Evolutionary conservation across 1,140 invertebrate genomes (phyloP).

Genomic region (Linepithema humile): DNA sequence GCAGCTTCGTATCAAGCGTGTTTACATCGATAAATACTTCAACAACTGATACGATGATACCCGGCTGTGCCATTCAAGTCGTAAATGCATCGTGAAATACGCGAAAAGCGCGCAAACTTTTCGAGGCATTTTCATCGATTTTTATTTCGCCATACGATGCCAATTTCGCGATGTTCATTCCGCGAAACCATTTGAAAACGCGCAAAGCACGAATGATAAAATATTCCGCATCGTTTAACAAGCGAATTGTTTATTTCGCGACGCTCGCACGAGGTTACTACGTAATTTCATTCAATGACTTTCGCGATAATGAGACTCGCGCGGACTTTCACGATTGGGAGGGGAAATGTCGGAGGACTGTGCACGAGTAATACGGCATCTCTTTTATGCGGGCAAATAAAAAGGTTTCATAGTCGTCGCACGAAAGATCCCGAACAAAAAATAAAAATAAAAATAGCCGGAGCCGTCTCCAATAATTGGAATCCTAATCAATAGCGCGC

Average conservation of each 20-base stretch:
- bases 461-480: slow-evolving; percentile 77
- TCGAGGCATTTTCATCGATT: slow-evolving; percentile 30
- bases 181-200: neutral
- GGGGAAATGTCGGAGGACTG: neutral
- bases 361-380: neutral
- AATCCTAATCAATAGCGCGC: slow-evolving; percentile 76
- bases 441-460: slow-evolving; percentile 10
- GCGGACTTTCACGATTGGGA: neutral
- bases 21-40: slow-evolving; percentile 63
- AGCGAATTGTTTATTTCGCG: slow-evolving; percentile 10
- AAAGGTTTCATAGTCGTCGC: slow-evolving; percentile 19
- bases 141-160: neutral
- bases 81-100: slow-evolving; percentile 27
- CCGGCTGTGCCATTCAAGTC: slow-evolving; percentile 1
- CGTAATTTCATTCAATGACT: neutral
- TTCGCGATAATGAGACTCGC: slow-evolving; percentile 21
- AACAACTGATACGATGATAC: slow-evolving; percentile 3
- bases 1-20: slow-evolving; percentile 26
- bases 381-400: slow-evolving; percentile 27
- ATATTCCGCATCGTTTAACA: slow-evolving; percentile 10
- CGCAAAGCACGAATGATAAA: neutral
- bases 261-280: neutral
- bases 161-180: slow-evolving; percentile 27
- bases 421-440: slow-evolving; percentile 8
- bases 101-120: neutral